phyloP scores from a whole-genome alignment of 2,113 vertebrate genomes.

The Sapajus apella region DNA sequence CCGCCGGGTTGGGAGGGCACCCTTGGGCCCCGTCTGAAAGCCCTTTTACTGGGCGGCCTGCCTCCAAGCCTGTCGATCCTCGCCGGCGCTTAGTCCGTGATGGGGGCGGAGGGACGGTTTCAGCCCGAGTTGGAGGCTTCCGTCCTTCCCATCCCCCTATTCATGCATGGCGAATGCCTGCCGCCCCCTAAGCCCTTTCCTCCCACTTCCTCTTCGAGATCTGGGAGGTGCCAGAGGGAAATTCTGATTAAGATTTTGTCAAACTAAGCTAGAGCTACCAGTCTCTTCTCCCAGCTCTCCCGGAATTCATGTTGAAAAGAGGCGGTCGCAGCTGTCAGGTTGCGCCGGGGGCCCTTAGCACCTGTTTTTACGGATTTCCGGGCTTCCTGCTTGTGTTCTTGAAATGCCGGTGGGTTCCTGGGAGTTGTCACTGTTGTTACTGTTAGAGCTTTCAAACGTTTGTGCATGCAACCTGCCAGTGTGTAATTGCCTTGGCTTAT shows the following conservation, averaged over 20 bases:
- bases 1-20: background rate
- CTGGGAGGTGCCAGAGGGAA: background rate
- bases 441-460: slow-evolving; percentile 6
- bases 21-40: background rate
- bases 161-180: background rate
- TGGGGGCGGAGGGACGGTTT: background rate
- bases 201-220: background rate
- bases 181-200: background rate
- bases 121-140: background rate
- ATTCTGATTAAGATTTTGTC: background rate
- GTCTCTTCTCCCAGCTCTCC: background rate
- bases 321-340: background rate
- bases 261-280: background rate
- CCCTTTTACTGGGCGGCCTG: background rate
- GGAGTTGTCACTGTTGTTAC: slow-evolving; percentile 33
- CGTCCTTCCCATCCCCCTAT: background rate
- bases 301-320: background rate
- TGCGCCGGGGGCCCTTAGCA: background rate
- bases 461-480: background rate
- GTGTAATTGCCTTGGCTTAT: background rate
- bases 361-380: background rate
- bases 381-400: slow-evolving; percentile 52
- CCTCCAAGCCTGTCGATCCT: background rate
- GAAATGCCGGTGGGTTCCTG: slow-evolving; percentile 17
- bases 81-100: background rate